Evolutionary conservation across 2,113 vertebrate genomes (phyloP), one percentile per base, ranked within the genome.

Genomic region (Uropsilus gracilis): DNA sequence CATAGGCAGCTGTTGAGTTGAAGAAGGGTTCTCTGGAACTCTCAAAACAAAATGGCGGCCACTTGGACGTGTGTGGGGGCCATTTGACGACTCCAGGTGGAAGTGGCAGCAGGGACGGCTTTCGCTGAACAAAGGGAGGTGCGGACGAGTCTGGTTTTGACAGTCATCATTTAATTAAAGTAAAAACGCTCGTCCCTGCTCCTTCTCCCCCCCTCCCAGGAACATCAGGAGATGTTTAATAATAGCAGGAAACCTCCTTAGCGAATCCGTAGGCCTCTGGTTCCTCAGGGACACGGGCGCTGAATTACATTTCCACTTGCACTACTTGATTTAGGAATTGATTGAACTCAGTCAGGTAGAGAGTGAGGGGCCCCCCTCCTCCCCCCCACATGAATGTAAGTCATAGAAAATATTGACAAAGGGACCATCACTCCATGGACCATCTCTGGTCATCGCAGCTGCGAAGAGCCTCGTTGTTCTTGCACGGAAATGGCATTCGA

Each of bases 321-420:
- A 30, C 66, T 87, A 64, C 61, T 93, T 95, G 73, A 96, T 96
- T 93, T 88, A 82, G 94, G 95, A 84, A 84, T 82, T 94, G 95
- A 97, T 91, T 96, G 94, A 82, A 96, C n/a, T 87, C 94, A 96
- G 90, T 96, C 95, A 91, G 80, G 96, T 95, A 94, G 91, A 96
- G 69, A 57, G 18, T 39, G 32, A 22, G 76, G 34, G 26, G 77
- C 71, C 26, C 77, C 84, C 16, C 37, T 53, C 17, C 11, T 17
- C 5, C 6, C 26, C 57, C 42, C 73, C 30, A 73, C 16, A 3
- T 34, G 80, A 93, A 68, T 37, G 34, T 76, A 48, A 91, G 39
- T 82, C 30, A 77, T 28, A 93, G 75, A 92, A 81, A 95, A 72
- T 76, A 34, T 6, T 0, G 7, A 57, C 75, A 39, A 94, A 66